Base-by-base conservation (phyloP, 2,797 vertebrate genomes). In the Myoxocephalus aenaeus region DNA sequence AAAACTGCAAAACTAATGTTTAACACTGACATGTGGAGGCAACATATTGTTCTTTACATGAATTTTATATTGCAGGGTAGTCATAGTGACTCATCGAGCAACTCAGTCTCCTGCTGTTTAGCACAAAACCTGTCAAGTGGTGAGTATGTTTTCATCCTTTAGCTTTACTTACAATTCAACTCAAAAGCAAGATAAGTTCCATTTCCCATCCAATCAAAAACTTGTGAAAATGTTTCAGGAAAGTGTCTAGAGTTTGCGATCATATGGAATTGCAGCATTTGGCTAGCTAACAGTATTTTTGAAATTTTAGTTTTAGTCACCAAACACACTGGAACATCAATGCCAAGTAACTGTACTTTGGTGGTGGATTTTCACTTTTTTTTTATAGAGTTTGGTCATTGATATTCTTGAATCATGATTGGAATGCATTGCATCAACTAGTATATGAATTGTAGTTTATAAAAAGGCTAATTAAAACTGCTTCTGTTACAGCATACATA, bases 1-100 rank as follows among this genome's bases (percentile, higher is more conserved):
- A 81, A 89, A 92, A 92, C 88, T 90, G 89, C 87, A 92, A 90
- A 90, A 79, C 75, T 83, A 88, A 89, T 92, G 92, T 92, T 89
- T 59, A 77, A 81, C 84, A 77, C 79, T 91, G 88, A 87, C 86
- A 87, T 85, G 89, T 89, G 86, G 86, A 90, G 89, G 88, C 91
- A 91, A 89, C 78, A 89, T 89, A 90, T 87, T 90, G 87, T 92
- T 91, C 56, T 80, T 81, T 85, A 84, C 83, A 74, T 87, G 86
- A 74, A 90, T 92, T 91, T 92, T 86, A 82, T 81, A 88, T 88
- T 86, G 86, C 83, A 87, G 80, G 77, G 76, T 79, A 86, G 90
- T 90, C 89, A 86, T 64, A 83, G 86, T 91, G 91, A 92, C 85
- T 93, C 92, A 92, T 85, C 69, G 36, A 66, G 80, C 79, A 81